These are phyloP conservation scores for Ellobius talpinus DNA, from an alignment of 2,113 vertebrate genomes.

Conservation along the genomic window DNA sequence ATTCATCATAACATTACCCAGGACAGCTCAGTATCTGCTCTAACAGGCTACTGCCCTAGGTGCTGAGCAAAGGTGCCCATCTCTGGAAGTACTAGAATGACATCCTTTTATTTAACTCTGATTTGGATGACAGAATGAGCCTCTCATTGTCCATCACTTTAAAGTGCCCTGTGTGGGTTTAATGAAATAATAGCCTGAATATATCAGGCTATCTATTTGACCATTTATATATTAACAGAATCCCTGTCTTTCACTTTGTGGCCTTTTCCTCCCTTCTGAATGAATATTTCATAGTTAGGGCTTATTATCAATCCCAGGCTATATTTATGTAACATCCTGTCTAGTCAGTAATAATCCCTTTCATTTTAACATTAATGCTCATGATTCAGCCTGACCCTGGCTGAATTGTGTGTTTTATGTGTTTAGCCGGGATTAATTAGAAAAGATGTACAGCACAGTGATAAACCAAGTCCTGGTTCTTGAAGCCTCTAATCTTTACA, in stretches of 20 bases:
- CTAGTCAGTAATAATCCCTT: constrained; percentile 73
- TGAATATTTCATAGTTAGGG: constrained; percentile 75
- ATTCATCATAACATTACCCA: constrained; percentile 68
- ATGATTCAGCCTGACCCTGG: constrained; percentile 50
- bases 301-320: constrained; percentile 63
- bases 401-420: constrained; percentile 59
- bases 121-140: constrained; percentile 50
- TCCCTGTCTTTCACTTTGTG: constrained; percentile 54
- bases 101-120: constrained; percentile 62
- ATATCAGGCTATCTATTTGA: constrained; percentile 67
- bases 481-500: constrained; percentile 50
- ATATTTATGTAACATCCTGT: constrained; percentile 67
- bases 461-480: constrained; percentile 31
- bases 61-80: constrained; percentile 62
- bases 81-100: constrained; percentile 59
- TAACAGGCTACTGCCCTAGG: constrained; percentile 28
- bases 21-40: constrained; percentile 68
- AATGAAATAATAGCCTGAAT: constrained; percentile 77
- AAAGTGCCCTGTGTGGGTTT: constrained; percentile 64
- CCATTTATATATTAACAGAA: constrained; percentile 69
- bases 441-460: constrained; percentile 16
- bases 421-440: constrained; percentile 60
- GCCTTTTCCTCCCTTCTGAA: constrained; percentile 45
- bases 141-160: constrained; percentile 62
- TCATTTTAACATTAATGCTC: constrained; percentile 68